Percentiles rank a stretch among this genome's conserved stretches.
These are phyloP conservation scores for Procapra przewalskii DNA, from an alignment of 2,113 vertebrate genomes.

Conservation along the genomic window DNA sequence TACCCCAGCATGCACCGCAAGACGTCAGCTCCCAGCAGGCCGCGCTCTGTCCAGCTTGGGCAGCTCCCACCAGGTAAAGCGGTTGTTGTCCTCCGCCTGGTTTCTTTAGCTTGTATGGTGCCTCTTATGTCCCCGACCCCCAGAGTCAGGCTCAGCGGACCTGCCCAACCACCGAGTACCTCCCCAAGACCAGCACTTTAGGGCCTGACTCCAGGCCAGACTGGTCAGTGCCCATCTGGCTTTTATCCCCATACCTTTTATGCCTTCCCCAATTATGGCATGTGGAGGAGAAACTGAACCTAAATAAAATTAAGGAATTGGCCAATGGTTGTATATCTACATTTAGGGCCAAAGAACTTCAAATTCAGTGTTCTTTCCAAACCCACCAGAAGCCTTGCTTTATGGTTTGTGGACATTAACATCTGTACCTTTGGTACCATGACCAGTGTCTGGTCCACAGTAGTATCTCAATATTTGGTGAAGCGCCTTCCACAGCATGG, in stretches of 20 bases:
- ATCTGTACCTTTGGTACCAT: not conserved
- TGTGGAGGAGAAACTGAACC: not conserved
- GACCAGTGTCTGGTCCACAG: not conserved
- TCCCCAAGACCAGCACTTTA: not conserved
- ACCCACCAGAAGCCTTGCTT: not conserved
- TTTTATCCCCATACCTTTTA: not conserved
- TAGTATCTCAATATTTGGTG: not conserved
- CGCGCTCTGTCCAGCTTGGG: too few relatives aligned
- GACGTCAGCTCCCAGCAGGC: not conserved
- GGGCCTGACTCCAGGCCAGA: not conserved
- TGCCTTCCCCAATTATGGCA: not conserved
- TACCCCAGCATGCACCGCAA: conserved; percentile 24
- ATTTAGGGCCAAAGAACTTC: not conserved
- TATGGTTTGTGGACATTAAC: not conserved
- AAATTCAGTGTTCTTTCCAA: not conserved
- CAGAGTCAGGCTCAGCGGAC: not conserved
- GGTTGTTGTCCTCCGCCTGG: accelerated
- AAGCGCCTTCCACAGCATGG: not conserved
- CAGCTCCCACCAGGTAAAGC: not conserved
- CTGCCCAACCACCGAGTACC: not conserved
- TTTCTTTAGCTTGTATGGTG: accelerated
- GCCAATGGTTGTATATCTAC: not conserved
- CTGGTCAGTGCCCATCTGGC: not conserved
- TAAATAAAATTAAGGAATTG: not conserved
- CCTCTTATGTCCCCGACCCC: not conserved